Evolutionary conservation across 2,888 invertebrate genomes (phyloP).

Genomic region (Eupithecia insigniata): DNA sequence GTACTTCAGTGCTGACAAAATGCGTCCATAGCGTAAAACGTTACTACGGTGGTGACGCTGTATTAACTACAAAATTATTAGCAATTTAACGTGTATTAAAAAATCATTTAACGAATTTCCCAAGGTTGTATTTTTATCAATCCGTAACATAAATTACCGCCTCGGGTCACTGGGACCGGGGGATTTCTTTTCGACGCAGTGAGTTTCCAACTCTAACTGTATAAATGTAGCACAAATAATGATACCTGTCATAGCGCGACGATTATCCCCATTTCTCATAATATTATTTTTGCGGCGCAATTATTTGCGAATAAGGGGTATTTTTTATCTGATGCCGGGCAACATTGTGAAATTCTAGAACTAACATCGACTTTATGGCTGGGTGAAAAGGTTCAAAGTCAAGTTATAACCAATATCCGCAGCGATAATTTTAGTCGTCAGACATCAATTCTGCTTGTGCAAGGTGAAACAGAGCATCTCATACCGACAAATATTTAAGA

Average conservation of each 20-base stretch:
- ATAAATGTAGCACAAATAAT: constrained; percentile 8
- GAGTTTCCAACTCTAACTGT: constrained; percentile 3
- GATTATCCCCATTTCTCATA: constrained; percentile 24
- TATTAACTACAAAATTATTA: not conserved
- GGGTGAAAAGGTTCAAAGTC: not conserved
- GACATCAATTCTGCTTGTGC: not conserved
- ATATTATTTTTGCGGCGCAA: constrained; percentile 14
- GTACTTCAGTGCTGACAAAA: not conserved
- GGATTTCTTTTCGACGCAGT: not conserved
- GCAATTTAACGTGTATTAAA: not conserved
- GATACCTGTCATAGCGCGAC: constrained; percentile 18
- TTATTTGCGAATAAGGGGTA: constrained; percentile 12
- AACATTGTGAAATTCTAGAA: not conserved
- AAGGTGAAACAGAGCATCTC: not conserved
- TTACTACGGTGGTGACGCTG: not conserved
- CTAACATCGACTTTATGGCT: not conserved
- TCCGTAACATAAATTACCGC: not conserved
- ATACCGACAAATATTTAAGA: not conserved
- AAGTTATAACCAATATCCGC: not conserved
- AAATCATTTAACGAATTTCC: not conserved
- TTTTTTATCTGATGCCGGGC: not conserved
- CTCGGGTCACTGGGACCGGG: not conserved
- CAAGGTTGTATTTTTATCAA: not conserved
- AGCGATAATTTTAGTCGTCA: not conserved
- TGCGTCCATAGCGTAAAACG: not conserved